Conservation (phyloP, 64 coral and sea anemone genomes). For the Porites australiensis region DNA sequence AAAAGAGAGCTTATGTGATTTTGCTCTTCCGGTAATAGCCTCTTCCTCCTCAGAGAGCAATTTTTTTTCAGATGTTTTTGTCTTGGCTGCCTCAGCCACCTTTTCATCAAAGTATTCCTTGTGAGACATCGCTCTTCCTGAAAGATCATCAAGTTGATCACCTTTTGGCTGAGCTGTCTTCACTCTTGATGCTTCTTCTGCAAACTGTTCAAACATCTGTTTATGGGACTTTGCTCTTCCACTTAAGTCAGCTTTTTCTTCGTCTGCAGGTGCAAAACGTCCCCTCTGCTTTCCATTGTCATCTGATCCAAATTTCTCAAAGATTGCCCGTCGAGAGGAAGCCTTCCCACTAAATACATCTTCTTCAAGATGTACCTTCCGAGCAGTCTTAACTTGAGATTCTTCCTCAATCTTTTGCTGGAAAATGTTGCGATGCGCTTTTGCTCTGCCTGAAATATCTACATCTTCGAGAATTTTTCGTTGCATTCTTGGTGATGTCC, state of each 20-base stretch:
- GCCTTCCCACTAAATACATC: constrained; percentile 52
- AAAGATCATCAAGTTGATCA: constrained; percentile 61
- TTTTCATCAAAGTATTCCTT: constrained; percentile 72
- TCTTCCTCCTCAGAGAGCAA: constrained; percentile 30
- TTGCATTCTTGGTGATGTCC: constrained; percentile 15
- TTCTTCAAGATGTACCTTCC: constrained; percentile 38
- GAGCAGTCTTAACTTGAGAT: constrained; percentile 35
- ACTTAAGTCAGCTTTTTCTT: constrained; percentile 47
- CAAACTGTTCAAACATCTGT: constrained; percentile 49
- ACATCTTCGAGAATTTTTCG: constrained; percentile 34
- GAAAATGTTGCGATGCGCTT: constrained; percentile 62
- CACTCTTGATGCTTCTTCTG: constrained; percentile 38
- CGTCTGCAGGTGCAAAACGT: background rate
- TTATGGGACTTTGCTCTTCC: constrained; percentile 39
- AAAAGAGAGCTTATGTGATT: constrained; percentile 46
- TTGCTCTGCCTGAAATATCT: constrained; percentile 45
- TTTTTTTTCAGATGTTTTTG: constrained; percentile 54
- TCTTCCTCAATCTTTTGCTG: constrained; percentile 73
- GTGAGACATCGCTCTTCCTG: constrained; percentile 63
- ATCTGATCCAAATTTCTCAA: constrained; percentile 28
- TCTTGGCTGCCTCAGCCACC: constrained; percentile 46
- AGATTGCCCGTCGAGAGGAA: constrained; percentile 29
- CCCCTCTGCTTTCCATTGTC: constrained; percentile 2
- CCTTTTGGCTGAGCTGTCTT: constrained; percentile 30
- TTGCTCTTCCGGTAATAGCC: constrained; percentile 37